Conservation (phyloP, 2,797 vertebrate genomes). For the Mormyrops boulengeri region DNA sequence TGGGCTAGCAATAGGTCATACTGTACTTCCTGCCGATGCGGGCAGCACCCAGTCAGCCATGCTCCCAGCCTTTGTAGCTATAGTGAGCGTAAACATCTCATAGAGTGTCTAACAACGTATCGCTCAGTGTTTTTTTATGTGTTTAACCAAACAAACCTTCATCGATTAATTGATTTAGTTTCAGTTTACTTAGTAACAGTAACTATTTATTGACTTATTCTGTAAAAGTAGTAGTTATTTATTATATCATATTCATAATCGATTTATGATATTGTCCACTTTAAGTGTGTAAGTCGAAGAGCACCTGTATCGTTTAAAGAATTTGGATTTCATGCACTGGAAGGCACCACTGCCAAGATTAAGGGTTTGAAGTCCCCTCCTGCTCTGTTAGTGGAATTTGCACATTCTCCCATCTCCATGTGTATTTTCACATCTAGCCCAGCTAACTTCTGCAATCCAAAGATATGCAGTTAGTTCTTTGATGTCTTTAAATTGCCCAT, state of each 20-base stretch:
- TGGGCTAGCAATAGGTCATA: not conserved
- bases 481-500: not conserved
- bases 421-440: not conserved
- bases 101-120: not conserved
- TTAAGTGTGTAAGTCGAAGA: not conserved
- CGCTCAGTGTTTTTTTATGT: not conserved
- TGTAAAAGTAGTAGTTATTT: not conserved
- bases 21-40: not conserved
- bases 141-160: not conserved
- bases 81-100: not conserved
- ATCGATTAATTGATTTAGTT: not conserved
- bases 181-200: not conserved
- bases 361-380: not conserved
- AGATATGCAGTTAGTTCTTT: not conserved
- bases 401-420: not conserved
- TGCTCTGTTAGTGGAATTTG: not conserved
- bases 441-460: not conserved
- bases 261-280: not conserved
- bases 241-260: not conserved
- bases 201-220: not conserved
- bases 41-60: not conserved
- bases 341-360: not conserved
- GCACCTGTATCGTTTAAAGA: not conserved
- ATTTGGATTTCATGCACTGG: not conserved
- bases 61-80: not conserved